These are phyloP conservation scores for Lamprotornis superbus DNA, from an alignment of 2,113 vertebrate species.

Conservation along the genomic window DNA sequence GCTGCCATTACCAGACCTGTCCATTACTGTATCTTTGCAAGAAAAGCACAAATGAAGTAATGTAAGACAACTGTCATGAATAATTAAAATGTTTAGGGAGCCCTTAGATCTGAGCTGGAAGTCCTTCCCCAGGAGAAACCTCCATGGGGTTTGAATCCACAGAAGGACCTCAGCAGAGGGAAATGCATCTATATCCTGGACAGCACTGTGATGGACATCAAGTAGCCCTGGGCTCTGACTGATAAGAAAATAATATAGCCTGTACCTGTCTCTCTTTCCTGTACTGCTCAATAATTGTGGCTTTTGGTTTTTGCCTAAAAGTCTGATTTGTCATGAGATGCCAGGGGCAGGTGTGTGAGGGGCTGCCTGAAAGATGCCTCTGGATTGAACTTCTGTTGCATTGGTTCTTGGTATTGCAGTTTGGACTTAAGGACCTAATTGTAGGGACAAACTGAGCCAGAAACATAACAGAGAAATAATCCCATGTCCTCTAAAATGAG, in stretches of 20 bases:
- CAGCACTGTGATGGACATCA: not conserved
- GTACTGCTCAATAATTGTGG: not conserved
- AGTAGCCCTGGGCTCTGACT: not conserved
- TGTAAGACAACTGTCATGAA: not conserved
- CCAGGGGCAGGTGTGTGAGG: not conserved
- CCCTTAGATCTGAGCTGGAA: not conserved
- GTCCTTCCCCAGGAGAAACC: not conserved
- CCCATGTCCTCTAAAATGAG: not conserved
- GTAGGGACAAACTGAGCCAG: not conserved
- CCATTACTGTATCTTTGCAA: not conserved
- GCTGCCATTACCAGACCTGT: not conserved
- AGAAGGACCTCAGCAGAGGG: not conserved
- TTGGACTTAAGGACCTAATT: not conserved
- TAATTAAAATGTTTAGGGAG: not conserved
- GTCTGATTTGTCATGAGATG: not conserved
- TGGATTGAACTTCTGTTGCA: not conserved
- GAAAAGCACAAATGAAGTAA: not conserved
- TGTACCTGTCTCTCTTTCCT: not conserved
- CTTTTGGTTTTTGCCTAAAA: not conserved
- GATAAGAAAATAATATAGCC: not conserved
- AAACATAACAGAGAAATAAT: not conserved
- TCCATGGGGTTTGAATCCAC: not conserved
- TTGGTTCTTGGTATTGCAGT: not conserved
- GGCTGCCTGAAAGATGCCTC: not conserved
- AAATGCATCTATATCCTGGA: not conserved